Percentiles rank a stretch among this genome's conserved stretches.
phyloP scores from a whole-genome alignment of 2,797 vertebrate genomes.

The Rhodeus uyekii region DNA sequence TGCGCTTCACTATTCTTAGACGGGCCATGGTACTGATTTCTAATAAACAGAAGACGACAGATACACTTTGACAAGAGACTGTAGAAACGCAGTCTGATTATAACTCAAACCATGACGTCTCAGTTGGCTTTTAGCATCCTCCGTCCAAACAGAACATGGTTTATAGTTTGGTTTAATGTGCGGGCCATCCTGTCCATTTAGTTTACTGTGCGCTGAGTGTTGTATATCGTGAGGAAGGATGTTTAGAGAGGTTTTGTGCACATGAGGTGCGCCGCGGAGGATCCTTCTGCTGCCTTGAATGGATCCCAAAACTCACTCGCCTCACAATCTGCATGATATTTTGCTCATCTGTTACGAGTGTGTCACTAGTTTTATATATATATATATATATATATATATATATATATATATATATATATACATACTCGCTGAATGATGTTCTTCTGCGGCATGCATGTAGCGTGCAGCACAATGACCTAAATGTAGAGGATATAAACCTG shows the following conservation, averaged over 20 bases:
- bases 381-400: no score
- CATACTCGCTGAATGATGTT: background rate
- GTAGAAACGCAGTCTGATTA: background rate
- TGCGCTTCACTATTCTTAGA: background rate
- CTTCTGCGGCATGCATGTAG: background rate
- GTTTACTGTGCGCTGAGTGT: background rate
- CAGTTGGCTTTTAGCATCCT: background rate
- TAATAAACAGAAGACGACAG: background rate
- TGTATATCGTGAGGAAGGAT: constrained; percentile 7
- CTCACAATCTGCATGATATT: background rate
- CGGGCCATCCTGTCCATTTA: background rate
- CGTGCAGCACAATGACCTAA: background rate
- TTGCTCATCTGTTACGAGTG: background rate
- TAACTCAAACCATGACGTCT: background rate
- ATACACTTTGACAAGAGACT: background rate
- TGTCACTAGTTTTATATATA: background rate
- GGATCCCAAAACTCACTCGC: background rate
- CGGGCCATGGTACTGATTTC: background rate
- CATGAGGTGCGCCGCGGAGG: background rate
- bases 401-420: no score
- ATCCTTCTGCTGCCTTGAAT: constrained; percentile 18
- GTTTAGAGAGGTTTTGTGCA: constrained; percentile 5
- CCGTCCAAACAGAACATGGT: background rate
- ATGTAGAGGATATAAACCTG: background rate
- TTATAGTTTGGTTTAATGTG: background rate